A percentile compares a stretch with the other conserved stretches of the same genome.
These are phyloP conservation scores for Cromileptes altivelis DNA, from an alignment of 2,113 vertebrate species.

Conservation along the genomic window DNA sequence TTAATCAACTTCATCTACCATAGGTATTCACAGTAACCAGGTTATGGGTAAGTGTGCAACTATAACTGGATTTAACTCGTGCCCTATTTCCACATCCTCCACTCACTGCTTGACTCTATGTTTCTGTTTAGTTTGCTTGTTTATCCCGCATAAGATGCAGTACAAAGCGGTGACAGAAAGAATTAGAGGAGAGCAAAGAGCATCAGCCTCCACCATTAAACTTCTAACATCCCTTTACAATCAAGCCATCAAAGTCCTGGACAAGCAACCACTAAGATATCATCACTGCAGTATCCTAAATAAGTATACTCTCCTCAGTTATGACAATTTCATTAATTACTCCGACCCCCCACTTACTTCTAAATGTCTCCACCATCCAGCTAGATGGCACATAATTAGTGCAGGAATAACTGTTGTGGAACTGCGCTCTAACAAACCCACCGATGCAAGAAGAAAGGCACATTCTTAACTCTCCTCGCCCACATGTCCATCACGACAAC, in stretches of 20 bases:
- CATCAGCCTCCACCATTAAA: no score
- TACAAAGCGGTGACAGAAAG: not conserved
- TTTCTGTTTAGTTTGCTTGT: not conserved
- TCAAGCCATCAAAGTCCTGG: no score
- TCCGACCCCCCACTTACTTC: no score
- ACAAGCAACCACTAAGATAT: no score
- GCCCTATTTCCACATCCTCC: not conserved
- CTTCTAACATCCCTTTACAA: no score
- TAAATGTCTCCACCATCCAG: not conserved
- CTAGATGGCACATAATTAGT: not conserved
- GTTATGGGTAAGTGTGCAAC: not conserved
- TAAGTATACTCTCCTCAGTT: no score
- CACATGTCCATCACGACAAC: not conserved
- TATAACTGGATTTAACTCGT: not conserved
- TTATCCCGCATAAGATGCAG: not conserved
- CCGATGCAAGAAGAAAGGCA: not conserved
- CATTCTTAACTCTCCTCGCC: not conserved
- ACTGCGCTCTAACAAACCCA: not conserved
- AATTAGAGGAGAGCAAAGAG: not conserved
- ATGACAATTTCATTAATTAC: no score
- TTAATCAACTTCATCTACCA: no score
- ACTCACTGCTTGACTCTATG: not conserved
- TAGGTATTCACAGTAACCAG: not conserved
- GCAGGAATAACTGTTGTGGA: not conserved
- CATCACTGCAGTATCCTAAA: no score